A percentile compares a stretch with the other conserved stretches of the same genome.
Evolutionary conservation across 92 coral and sea anemone species (phyloP).

Genomic region (Diadumene lineata): DNA sequence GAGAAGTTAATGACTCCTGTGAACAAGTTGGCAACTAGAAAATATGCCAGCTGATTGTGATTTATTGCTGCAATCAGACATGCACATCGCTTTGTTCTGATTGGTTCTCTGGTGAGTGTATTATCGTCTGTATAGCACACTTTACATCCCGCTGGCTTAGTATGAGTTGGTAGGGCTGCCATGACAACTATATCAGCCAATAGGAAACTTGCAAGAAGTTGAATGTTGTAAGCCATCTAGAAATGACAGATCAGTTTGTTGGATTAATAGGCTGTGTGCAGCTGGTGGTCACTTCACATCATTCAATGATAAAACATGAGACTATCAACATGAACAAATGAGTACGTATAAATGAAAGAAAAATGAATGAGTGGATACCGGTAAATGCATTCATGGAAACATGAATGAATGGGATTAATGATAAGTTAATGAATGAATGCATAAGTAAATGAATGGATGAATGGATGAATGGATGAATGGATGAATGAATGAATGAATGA

Average conservation of each 20-base stretch:
- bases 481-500: too few species aligned
- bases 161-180: slow-evolving; percentile 21
- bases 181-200: slow-evolving; percentile 62
- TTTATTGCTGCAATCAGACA: slow-evolving; percentile 85
- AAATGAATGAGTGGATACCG: too few species aligned
- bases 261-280: too few species aligned
- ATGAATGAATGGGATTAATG: too few species aligned
- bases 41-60: slow-evolving; percentile 79
- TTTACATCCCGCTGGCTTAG: slow-evolving; percentile 57
- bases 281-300: too few species aligned
- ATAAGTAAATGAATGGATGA: too few species aligned
- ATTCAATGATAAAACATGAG: too few species aligned
- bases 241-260: neutral
- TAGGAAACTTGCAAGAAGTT: slow-evolving; percentile 72
- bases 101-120: slow-evolving; percentile 29
- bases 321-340: too few species aligned
- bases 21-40: slow-evolving; percentile 75
- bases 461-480: too few species aligned
- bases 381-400: too few species aligned
- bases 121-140: slow-evolving; percentile 48
- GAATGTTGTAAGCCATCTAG: slow-evolving; percentile 88
- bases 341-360: too few species aligned
- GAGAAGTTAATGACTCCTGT: slow-evolving; percentile 86
- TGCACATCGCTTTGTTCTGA: slow-evolving; percentile 37
- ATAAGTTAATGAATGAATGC: too few species aligned